Base-by-base conservation (phyloP, 1,140 invertebrate genomes). In the Lepidurus couesii region DNA sequence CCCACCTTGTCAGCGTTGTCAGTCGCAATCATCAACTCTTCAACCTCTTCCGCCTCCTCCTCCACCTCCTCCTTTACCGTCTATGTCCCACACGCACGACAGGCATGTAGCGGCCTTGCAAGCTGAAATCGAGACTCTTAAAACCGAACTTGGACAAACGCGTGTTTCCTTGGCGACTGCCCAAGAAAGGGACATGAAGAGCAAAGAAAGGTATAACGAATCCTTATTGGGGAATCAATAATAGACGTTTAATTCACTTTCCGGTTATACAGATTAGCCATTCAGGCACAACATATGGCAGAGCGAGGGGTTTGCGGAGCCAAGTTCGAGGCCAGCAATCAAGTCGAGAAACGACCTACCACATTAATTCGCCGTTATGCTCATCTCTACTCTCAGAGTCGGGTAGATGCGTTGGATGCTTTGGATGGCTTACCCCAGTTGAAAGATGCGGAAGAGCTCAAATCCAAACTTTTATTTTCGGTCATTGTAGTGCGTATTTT, bases 391-490 rank as follows among this genome's bases (percentile, higher is more conserved):
- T 89, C 91, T 73, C 91, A 92, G 82, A 92, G 91, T n/a, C 88
- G 95, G 78, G 90, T 94, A 16, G 92, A 95, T 81, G 91, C 93
- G 3, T 86, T 97, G 80, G 93, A 96, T 82, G 91, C 94, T 10
- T 86, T 97, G 65, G 91, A 95, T 82, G 87, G 88, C 1, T 86
- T 97, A 11, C 89, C 90, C 9, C 90, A 93, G 75, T 87, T 98
- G 10, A 88, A 89, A 74, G 90, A 93, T 77, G 92, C 93, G 0
- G 90, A 92, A 78, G 93, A 96, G 83, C 88, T 97, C 34, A 97
- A 97, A 86, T 91, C 91, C 65, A 98, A 97, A 88, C 93, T 98
- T 79, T 88, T 98, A 47, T 97, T 97, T 85, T 97, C 95, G 75
- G 92, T 97, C 74, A 91, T 97, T 82, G 95, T 97, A 85, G 95